A percentile compares a stretch with the other conserved stretches of the same genome.
phyloP scores from a whole-genome alignment of 2,888 invertebrate genomes.

The Cephalotes varians region DNA sequence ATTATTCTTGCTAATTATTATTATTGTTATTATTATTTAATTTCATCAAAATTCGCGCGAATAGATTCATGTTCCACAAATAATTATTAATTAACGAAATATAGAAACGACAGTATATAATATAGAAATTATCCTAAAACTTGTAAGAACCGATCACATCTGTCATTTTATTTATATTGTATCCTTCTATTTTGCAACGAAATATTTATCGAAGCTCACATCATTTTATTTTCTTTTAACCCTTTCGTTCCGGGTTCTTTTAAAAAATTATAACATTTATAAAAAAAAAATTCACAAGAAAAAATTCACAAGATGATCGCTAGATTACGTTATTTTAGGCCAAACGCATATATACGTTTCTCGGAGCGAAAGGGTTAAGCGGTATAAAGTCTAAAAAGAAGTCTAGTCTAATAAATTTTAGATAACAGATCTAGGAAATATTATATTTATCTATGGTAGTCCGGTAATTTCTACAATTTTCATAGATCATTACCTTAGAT shows the following conservation, averaged over 20 bases:
- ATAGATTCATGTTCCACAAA: background rate
- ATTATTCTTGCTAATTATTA: background rate
- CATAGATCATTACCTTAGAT: background rate
- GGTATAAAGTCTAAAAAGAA: background rate
- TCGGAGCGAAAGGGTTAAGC: too few species aligned
- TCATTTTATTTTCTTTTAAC: background rate
- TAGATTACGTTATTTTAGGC: too few species aligned
- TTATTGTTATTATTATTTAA: background rate
- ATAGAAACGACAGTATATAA: background rate
- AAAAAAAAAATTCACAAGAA: too few species aligned
- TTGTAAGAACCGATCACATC: background rate
- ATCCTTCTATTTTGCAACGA: background rate
- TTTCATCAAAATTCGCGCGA: background rate
- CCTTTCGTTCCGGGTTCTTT: too few species aligned
- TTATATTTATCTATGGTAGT: background rate
- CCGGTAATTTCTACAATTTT: background rate
- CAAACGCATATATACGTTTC: too few species aligned
- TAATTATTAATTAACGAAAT: background rate
- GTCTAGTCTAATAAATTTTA: background rate
- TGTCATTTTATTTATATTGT: background rate
- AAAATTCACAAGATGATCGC: too few species aligned
- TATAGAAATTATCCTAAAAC: background rate
- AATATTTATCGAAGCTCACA: background rate
- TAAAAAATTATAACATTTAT: too few species aligned
- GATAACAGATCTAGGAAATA: background rate